These are phyloP conservation scores for Paramormyrops hopkinsi DNA, from an alignment of 2,797 vertebrate species.

Conservation along the genomic window DNA sequence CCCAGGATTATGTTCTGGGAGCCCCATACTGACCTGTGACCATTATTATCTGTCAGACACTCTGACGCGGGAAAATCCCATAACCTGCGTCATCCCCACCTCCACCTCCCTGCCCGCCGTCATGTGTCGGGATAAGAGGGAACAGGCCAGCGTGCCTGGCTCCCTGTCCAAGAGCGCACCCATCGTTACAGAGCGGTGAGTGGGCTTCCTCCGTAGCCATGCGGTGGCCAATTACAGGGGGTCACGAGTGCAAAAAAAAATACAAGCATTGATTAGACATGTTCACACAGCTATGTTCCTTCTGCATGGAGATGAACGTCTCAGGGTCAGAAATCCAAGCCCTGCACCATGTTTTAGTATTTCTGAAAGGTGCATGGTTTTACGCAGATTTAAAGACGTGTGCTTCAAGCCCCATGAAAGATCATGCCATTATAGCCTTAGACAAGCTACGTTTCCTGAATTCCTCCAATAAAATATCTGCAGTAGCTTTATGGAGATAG, in stretches of 20 bases:
- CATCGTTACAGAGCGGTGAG: slow-evolving; percentile 70
- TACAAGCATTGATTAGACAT: not conserved
- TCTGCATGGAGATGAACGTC: not conserved
- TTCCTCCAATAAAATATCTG: not conserved
- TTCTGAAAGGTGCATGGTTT: not conserved
- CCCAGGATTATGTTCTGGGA: not conserved
- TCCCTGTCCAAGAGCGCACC: slow-evolving; percentile 65
- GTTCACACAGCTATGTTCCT: not conserved
- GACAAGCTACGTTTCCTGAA: not conserved
- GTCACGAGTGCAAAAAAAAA: not conserved
- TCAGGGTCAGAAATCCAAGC: not conserved
- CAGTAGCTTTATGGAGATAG: not conserved
- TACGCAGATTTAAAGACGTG: not conserved
- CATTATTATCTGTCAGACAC: slow-evolving; percentile 60
- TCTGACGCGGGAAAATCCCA: slow-evolving; percentile 66
- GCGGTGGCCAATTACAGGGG: not conserved
- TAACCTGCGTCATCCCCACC: slow-evolving; percentile 44
- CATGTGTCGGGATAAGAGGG: slow-evolving; percentile 59
- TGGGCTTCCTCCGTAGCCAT: not conserved
- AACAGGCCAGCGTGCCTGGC: slow-evolving; percentile 43
- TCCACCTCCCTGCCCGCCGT: slow-evolving; percentile 66
- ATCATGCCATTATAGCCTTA: not conserved
- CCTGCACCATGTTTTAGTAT: not conserved
- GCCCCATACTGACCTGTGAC: slow-evolving; percentile 13
- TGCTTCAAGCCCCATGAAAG: not conserved